Evolutionary conservation across 2,888 invertebrate genomes (phyloP).

Genomic region (Eulithis testata): DNA sequence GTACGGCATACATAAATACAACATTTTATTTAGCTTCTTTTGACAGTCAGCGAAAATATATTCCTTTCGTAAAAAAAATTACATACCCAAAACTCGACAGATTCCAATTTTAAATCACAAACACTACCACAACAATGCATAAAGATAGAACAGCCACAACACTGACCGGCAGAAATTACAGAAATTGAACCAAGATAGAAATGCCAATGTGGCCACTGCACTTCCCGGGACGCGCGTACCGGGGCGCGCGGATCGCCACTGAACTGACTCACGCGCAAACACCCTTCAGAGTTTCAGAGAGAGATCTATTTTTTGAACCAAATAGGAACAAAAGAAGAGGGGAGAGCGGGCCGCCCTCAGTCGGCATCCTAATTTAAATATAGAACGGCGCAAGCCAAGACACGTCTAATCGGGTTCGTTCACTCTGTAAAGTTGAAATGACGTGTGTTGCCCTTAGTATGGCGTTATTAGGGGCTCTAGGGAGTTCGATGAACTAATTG

Average conservation of each 20-base stretch:
- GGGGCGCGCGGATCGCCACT: constrained; percentile 72
- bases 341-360: constrained; percentile 79
- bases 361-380: constrained; percentile 62
- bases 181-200: constrained; percentile 44
- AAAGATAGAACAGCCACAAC: constrained; percentile 37
- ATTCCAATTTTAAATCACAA: constrained; percentile 27
- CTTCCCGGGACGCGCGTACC: constrained; percentile 67
- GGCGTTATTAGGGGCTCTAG: constrained; percentile 23
- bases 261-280: constrained; percentile 81
- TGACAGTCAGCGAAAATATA: no score
- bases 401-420: constrained; percentile 72
- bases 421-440: constrained; percentile 66
- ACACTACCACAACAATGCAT: constrained; percentile 27
- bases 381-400: constrained; percentile 70
- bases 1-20: no score
- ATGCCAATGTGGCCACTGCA: constrained; percentile 46
- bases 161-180: constrained; percentile 47
- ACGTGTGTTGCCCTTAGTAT: constrained; percentile 43
- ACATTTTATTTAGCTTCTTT: no score
- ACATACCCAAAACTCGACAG: constrained; percentile 25
- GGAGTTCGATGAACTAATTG: constrained; percentile 34
- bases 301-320: constrained; percentile 79
- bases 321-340: constrained; percentile 83
- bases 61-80: not conserved
- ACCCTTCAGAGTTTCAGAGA: constrained; percentile 75